Conservation (phyloP, 2,797 vertebrate genomes). For the Esox lucius region DNA sequence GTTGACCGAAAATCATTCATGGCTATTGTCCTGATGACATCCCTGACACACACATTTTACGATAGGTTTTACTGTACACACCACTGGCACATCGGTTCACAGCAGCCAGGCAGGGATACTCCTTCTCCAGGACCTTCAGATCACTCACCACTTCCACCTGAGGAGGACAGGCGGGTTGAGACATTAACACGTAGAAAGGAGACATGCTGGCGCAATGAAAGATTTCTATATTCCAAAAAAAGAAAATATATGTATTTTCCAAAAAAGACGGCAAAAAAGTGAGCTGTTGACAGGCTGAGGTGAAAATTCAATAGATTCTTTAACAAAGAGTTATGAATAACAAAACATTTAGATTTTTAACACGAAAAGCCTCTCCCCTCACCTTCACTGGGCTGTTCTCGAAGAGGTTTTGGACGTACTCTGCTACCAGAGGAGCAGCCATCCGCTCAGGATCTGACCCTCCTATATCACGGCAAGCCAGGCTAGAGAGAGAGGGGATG, state of each 20-base stretch:
- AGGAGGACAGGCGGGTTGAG: not conserved
- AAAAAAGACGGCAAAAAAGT: not conserved
- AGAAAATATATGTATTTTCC: not conserved
- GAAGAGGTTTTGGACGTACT: conserved; percentile 74
- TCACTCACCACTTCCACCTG: conserved; percentile 75
- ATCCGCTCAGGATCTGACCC: conserved; percentile 83
- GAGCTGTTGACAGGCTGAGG: not conserved
- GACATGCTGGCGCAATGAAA: not conserved
- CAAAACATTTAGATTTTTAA: not conserved
- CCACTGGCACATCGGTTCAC: conserved; percentile 82
- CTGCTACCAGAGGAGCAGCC: conserved; percentile 76
- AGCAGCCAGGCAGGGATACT: conserved; percentile 81
- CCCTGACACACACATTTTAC: too few relatives aligned
- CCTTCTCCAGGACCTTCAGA: conserved; percentile 65
- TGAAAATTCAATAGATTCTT: not conserved
- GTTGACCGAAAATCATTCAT: too few relatives aligned
- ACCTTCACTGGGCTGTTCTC: conserved; percentile 73
- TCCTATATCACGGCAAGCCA: conserved; percentile 78
- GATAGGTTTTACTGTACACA: not conserved
- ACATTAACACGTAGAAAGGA: not conserved
- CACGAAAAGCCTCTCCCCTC: not conserved
- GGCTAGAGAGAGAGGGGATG: conserved; percentile 45
- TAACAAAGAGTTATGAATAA: not conserved
- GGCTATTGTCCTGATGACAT: too few relatives aligned
- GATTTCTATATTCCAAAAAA: not conserved